Evolutionary conservation across 2,113 vertebrate genomes (phyloP).

Genomic region (Cyprinodon brontotheroides): DNA sequence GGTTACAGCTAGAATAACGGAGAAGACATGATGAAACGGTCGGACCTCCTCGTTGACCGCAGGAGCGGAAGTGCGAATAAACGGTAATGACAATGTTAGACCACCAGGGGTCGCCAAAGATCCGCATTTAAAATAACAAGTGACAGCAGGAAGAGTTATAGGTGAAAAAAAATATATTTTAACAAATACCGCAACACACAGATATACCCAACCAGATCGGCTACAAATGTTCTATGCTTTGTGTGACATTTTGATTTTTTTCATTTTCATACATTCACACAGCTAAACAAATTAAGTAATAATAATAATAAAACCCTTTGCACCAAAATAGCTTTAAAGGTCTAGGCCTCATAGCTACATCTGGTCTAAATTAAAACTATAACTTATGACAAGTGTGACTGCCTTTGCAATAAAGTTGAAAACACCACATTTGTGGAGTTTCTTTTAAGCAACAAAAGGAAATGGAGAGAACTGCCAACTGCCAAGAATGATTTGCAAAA

Average conservation of each 20-base stretch:
- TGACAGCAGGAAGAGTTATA: background rate
- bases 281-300: too few species aligned
- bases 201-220: too few species aligned
- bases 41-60: constrained; percentile 36
- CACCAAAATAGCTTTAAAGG: too few species aligned
- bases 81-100: fast-evolving
- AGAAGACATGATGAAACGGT: background rate
- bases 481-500: too few species aligned
- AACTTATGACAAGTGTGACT: too few species aligned
- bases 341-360: background rate
- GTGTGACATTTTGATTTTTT: background rate
- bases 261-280: too few species aligned
- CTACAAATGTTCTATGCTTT: background rate
- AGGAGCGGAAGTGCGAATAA: constrained; percentile 39
- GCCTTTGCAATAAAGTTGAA: too few species aligned
- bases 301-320: too few species aligned
- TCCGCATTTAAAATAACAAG: background rate
- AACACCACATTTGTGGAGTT: too few species aligned
- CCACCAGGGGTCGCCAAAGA: constrained; percentile 31
- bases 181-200: background rate
- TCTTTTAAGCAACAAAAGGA: too few species aligned
- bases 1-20: background rate
- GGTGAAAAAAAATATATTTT: background rate
- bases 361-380: background rate
- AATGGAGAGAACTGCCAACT: too few species aligned